Evolutionary conservation across 2,888 invertebrate species (phyloP), one percentile per base, ranked within the genome.

Genomic region (Phasia obesa): DNA sequence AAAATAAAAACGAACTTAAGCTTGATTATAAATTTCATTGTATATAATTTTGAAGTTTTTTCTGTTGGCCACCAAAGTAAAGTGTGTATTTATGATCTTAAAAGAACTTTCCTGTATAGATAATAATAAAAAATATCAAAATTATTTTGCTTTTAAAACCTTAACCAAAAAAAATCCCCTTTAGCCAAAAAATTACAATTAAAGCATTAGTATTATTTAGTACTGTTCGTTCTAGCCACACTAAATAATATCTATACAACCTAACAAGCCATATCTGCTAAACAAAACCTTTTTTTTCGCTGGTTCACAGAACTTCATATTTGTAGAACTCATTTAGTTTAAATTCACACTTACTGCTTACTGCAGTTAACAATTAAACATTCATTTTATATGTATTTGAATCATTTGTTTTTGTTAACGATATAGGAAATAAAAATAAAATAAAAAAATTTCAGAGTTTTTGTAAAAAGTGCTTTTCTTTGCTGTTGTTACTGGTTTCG

Each of bases 291-390:
- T 76, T 59, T 67, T 31, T 15, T 64, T 44, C 13, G 73, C n/a
- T n/a, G 53, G 83, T 75, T 83, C 64, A 67, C 67, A 70, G 53
- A 76, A 80, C 76, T 78, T 69, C 44, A 42, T 53, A 70, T 60
- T 67, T 71, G 47, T 44, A 57, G 42, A 69, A 78, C 70, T 35
- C 62, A 81, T 85, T 85, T 85, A 85, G 85, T 85, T 67, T 76
- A 75, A 79, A 83, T 77, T 85, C 79, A 55, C n/a, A n/a, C n/a
- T n/a, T n/a, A n/a, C n/a, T 76, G 62, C 67, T 57, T 83, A 74
- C 71, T 81, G 78, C 80, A 55, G 84, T 76, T 67, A 81, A 83
- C 85, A 83, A 81, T 85, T 77, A 74, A 62, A 35, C 35, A 17
- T 31, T 25, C 27, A 17, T 35, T 57, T 64, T 59, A 44, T 49